Percentiles rank a stretch among this genome's conserved stretches.
Evolutionary conservation across 2,888 invertebrate species (phyloP).

Genomic region (Lottia scabra): DNA sequence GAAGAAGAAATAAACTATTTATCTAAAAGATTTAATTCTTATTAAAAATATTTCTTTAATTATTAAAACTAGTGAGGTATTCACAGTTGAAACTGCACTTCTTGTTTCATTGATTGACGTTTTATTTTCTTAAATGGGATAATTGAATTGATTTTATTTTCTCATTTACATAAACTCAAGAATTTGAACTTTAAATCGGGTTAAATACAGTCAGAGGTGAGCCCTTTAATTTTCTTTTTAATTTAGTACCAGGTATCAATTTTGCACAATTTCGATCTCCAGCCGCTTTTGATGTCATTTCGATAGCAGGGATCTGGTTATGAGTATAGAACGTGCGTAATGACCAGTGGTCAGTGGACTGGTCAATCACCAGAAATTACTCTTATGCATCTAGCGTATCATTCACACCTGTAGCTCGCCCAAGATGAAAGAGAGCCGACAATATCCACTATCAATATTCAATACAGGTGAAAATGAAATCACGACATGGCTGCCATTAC

Average conservation of each 20-base stretch:
- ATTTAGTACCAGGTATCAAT: slow-evolving; percentile 1
- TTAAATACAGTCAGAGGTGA: not conserved
- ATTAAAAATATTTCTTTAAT: not conserved
- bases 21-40: not conserved
- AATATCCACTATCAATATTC: not conserved
- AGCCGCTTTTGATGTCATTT: not conserved
- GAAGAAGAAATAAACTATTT: not conserved
- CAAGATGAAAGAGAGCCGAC: not conserved
- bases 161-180: not conserved
- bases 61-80: not conserved
- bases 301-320: not conserved
- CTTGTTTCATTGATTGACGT: not conserved
- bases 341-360: not conserved
- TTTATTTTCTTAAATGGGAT: slow-evolving; percentile 5
- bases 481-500: not conserved
- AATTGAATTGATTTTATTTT: not conserved
- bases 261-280: not conserved
- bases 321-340: slow-evolving; percentile 1
- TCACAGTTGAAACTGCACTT: not conserved
- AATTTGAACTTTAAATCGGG: slow-evolving; percentile 4
- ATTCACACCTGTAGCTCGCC: not conserved
- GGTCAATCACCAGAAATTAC: not conserved
- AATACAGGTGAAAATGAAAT: not conserved
- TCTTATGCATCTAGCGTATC: slow-evolving; percentile 5
- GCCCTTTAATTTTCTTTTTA: not conserved